Percentiles rank a stretch among this genome's conserved stretches.
Conservation (phyloP, 2,888 invertebrate species). For the Hirudinaria manillensis region DNA sequence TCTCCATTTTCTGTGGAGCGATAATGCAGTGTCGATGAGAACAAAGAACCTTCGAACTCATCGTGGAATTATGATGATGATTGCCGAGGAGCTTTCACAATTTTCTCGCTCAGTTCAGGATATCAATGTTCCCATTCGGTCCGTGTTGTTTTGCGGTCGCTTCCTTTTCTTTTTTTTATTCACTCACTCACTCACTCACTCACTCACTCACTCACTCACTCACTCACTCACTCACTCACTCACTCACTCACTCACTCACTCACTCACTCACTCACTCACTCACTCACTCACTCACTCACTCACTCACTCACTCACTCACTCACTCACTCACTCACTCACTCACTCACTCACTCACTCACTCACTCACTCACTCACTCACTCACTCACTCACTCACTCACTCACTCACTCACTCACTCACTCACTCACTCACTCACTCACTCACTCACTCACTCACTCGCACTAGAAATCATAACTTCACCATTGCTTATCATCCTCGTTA, state of each 20-base stretch:
- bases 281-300: constrained; percentile 31
- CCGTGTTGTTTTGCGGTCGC: neutral
- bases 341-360: constrained; percentile 28
- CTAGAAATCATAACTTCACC: no score
- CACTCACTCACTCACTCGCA: constrained; percentile 30
- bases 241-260: constrained; percentile 30
- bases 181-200: constrained; percentile 30
- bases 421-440: constrained; percentile 20
- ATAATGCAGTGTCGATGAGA: no score
- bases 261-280: constrained; percentile 30
- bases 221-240: constrained; percentile 30
- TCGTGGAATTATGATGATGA: no score
- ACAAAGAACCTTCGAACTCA: no score
- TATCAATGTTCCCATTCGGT: neutral
- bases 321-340: constrained; percentile 21
- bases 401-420: constrained; percentile 27
- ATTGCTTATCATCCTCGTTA: neutral
- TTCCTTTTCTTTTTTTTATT: neutral
- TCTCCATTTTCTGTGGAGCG: neutral
- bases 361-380: constrained; percentile 30
- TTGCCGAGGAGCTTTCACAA: no score
- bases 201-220: constrained; percentile 30
- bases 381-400: constrained; percentile 30
- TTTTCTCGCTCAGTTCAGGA: no score
- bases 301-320: constrained; percentile 29